Base-by-base conservation (phyloP, 2,888 invertebrate species). In the Drosophila affinis region DNA sequence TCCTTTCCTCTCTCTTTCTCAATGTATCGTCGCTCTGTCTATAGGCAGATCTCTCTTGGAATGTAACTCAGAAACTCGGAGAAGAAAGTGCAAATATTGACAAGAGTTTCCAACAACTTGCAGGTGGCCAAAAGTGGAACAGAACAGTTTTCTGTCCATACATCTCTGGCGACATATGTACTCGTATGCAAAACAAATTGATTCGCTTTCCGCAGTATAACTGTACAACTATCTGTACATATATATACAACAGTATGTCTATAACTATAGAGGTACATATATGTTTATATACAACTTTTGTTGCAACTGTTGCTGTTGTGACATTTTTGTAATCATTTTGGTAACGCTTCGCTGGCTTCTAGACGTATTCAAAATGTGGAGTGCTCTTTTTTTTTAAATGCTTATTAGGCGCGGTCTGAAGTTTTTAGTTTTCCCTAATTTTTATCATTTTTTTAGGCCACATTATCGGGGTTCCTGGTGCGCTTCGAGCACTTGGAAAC, bases 41-140 rank as follows among this genome's bases (percentile, higher is more conserved):
- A 34, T 34, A 34, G 14, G 46, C 44, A 18, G 27, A 51, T 59
- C 65, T 58, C 46, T 59, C 60, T 51, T 9, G 72, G 54, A 58
- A 47, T 72, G 72, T 63, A 67, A 60, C 49, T 62, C 62, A 63
- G 64, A 64, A 39, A 39, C 39, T 18, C 18, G 2, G 5, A 48
- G 24, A 62, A 77, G 85, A 86, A 86, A 86, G 85, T 87, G 81
- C 81, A 85, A 86, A 86, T 77, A 86, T 86, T 86, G 79, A 71
- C 67, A 62, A 71, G 63, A 72, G 72, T 72, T 62, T 71, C 62
- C 39, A 34, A 34, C 48, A 54, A 58, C 67, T 58, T 67, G 71
- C 71, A 72, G 71, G 71, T 72, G 71, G 64, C 55, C 55, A 14
- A 14, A 67, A 67, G 55, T 64, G 64, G 67, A 67, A 67, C 64